A percentile compares a stretch with the other conserved stretches of the same genome.
Conservation (phyloP, 1,140 invertebrate genomes). For the Phenacoccus solenopsis region DNA sequence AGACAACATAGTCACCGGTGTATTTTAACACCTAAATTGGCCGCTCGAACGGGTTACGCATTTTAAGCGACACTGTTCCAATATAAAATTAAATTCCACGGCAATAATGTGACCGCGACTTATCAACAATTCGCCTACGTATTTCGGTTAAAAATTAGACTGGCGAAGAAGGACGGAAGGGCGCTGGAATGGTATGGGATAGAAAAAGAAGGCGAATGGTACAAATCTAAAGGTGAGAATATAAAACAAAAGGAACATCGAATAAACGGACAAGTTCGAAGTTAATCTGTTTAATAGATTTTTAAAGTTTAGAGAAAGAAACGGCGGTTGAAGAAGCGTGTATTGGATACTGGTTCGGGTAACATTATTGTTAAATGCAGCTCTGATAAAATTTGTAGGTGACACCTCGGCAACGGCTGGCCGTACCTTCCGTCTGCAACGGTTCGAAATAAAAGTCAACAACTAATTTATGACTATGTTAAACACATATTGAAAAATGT, state of each 20-base stretch:
- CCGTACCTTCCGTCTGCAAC: neutral
- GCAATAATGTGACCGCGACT: neutral
- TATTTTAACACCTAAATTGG: too few relatives aligned
- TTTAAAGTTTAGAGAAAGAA: neutral
- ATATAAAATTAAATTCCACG: neutral
- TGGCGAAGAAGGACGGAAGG: neutral
- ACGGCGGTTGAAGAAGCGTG: neutral
- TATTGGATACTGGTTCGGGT: conserved; percentile 10
- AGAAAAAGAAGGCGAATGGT: neutral
- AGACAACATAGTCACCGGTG: too few relatives aligned
- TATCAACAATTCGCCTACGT: neutral
- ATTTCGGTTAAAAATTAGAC: neutral
- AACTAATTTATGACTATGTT: conserved; percentile 18
- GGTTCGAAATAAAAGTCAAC: neutral
- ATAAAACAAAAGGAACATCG: conserved; percentile 7
- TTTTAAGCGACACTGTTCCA: too few relatives aligned
- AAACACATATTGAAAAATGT: conserved; percentile 16
- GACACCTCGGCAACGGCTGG: neutral
- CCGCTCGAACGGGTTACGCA: too few relatives aligned
- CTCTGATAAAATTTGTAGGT: conserved; percentile 12
- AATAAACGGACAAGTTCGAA: neutral
- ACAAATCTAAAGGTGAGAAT: neutral
- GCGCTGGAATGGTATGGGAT: too few relatives aligned
- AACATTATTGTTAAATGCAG: neutral
- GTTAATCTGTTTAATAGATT: conserved; percentile 1